Evolutionary conservation across 2,888 invertebrate genomes (phyloP), one percentile per base, ranked within the genome.

Genomic region (Thymelicus acteon): DNA sequence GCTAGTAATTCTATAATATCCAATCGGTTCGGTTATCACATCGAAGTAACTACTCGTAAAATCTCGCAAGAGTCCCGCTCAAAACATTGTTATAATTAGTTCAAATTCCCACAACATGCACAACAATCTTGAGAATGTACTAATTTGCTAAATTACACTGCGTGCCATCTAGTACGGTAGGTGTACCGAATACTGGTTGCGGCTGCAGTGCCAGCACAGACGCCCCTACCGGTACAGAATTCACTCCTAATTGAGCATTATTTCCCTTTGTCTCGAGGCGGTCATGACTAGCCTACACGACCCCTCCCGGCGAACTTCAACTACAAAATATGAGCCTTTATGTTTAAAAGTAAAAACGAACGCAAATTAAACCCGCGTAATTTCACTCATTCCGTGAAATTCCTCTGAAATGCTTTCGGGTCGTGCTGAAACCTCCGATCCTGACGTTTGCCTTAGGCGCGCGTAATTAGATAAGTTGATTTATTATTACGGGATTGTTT

Each of bases 241-340:
- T 13, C 60, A 37, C 68, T 62, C 62, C 80, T 84, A 87, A 87
- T 86, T 87, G 85, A 76, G 79, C 78, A 78, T 79, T 79, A 78
- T 77, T 79, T 75, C 78, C 76, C 77, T 70, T 75, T 82, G 86
- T 85, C 87, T 85, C 76, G 77, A 73, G 87, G 87, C 86, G 75
- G 81, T 87, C 87, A 86, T 86, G 87, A 84, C 85, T 82, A 84
- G 82, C 80, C 76, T 76, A 74, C 81, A 83, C 79, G 79, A 77
- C 72, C 67, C 76, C 83, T 78, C 61, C 72, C 74, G 79, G 78
- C 76, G 60, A 19, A 24, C 31, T 39, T 48, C 67, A 40, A 67
- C 67, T 62, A 68, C 68, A 62, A 62, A 69, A 63, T 69, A 69
- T 63, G 69, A 63, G 44, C 37, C 48, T n/a, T 67, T 44, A 67